Base-by-base conservation (phyloP, 1,140 invertebrate genomes). In the Cherax quadricarinatus region DNA sequence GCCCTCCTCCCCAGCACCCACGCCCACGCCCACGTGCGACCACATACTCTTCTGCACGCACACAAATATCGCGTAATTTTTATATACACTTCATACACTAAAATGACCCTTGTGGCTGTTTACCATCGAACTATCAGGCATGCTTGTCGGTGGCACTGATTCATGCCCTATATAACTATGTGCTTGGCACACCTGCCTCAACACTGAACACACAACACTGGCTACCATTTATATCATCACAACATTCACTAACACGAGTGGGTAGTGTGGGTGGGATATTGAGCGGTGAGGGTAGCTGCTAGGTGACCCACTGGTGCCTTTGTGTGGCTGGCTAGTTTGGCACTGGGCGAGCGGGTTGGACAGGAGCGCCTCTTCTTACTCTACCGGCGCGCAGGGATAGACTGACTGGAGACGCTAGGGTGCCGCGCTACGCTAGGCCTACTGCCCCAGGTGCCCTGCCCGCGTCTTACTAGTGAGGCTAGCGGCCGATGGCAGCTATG, bases 401-500 rank as follows among this genome's bases (percentile, higher is more conserved):
- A 91, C 89, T 91, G 85, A 62, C 89, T 91, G 84, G 83, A 57
- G 49, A 66, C 53, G 60, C 57, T 73, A 79, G 30, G 84, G 89
- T 91, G 89, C 89, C 89, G 84, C 89, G 89, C 84, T 49, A 53
- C 83, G 89, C 89, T 91, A 91, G 89, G 89, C 89, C 89, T 91
- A 91, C 84, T 81, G 89, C 24, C 84, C 89, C 51, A n/a, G 48
- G 53, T 79, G 73, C 82, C 83, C 84, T 24, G 49, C 89, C 30
- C 89, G 75, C 89, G 83, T 84, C 89, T 80, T 24, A 66, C 89
- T 80, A 84, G 24, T 86, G 51, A 91, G 75, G 60, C 84, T 81
- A 78, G 75, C 48, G 51, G 86, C 73, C 60, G 86, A 88, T 62
- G 86, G 83, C 24, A 53, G 53, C 53, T 14, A n/a, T 66, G 57